Evolutionary conservation across 1,140 invertebrate species (phyloP), one percentile per base, ranked within the genome.

Genomic region (Pissodes strobi): DNA sequence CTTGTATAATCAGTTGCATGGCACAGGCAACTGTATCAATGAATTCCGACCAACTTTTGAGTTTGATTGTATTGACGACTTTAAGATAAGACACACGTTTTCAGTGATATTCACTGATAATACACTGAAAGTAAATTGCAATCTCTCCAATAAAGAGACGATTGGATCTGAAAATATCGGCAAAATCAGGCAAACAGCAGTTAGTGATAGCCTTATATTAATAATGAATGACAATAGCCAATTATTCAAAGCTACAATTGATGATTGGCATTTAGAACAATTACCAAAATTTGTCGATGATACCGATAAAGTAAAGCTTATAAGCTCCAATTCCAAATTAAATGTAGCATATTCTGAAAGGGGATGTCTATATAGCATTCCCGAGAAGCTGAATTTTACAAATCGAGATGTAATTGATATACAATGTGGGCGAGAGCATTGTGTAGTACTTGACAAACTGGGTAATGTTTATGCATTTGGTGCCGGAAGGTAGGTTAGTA

Each of bases 381-480:
- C 87, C 9, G 81, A 75, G 27, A 77, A 82, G 66, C 70, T 89
- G 12, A 79, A 87, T 17, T 81, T 81, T 66, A 80, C 80, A 69
- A 70, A 74, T 49, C 71, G 82, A 25, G 83, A 82, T 70, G 81
- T 88, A 46, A 77, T 81, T 43, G 85, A 91, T 72, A 76, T 94
- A 38, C 79, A 80, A 48, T 88, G 89, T 79, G 93, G 93, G 2
- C 86, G 88, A 75, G 91, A 94, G 76, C 92, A 95, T 78, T 85
- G 83, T 15, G 71, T 94, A 10, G 62, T 93, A 27, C 78, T 95
- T 2, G 87, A 89, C 53, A 81, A 84, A 62, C 80, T 81, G 72
- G 92, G 92, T 0, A 82, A 83, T 67, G 82, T 95, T 58, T 93
- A 89, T 71, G 87, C 86, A 12, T 92, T 88, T 86, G 93, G 93